phyloP scores from a whole-genome alignment of 2,888 invertebrate species.

The Cosmia trapezina region DNA sequence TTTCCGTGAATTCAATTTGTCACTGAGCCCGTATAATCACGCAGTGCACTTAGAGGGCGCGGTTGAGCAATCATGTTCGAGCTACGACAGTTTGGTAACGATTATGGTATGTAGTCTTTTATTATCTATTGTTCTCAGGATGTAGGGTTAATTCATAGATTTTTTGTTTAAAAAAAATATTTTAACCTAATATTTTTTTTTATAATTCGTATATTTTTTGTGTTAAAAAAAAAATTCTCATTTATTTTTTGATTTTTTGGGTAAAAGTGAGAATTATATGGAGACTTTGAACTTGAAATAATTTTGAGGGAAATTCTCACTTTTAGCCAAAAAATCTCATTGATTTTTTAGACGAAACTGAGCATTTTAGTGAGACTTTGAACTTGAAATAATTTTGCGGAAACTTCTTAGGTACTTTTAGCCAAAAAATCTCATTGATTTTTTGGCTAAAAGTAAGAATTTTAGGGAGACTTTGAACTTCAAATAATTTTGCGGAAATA shows the following conservation, averaged over 20 bases:
- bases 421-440: no score
- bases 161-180: neutral
- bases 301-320: no score
- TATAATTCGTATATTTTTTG: neutral
- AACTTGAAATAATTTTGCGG: no score
- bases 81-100: slow-evolving; percentile 33
- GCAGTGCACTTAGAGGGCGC: slow-evolving; percentile 57
- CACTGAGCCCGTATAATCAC: slow-evolving; percentile 47
- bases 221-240: neutral
- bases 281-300: slow-evolving; percentile 14
- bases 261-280: neutral
- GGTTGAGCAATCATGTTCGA: slow-evolving; percentile 55
- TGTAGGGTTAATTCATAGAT: neutral
- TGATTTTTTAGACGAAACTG: neutral
- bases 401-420: no score
- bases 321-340: no score
- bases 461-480: slow-evolving; percentile 28
- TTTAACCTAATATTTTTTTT: no score
- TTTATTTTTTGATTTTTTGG: slow-evolving; percentile 6
- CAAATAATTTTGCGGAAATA: neutral
- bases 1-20: slow-evolving; percentile 57
- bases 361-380: slow-evolving; percentile 21
- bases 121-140: slow-evolving; percentile 17
- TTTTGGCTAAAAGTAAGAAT: neutral
- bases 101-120: slow-evolving; percentile 59